Evolutionary conservation across 2,113 vertebrate species (phyloP), one percentile per base, ranked within the genome.

Genomic region (Lamprologus sp.): DNA sequence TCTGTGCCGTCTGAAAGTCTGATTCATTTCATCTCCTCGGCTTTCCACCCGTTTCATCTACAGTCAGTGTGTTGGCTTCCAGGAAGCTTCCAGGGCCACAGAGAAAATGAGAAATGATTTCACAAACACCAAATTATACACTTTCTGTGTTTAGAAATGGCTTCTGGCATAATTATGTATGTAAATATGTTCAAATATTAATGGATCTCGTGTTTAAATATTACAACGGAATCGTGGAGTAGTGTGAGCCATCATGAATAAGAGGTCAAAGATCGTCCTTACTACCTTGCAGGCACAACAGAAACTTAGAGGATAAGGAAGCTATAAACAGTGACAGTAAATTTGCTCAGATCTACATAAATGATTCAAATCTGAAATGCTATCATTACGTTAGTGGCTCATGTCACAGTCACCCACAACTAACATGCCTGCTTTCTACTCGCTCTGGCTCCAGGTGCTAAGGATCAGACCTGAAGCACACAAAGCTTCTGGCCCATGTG

Each of bases 361-460:
- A 37, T n/a, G 1, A 81, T 77, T 87, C 5, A 55, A 26, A 12
- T 15, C 40, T 13, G 14, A 53, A n/a, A 45, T 51, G 70, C 9
- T 77, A 31, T 83, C 14, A 11, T 10, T 51, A 13, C 42, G 53
- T 81, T 81, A 4, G 13, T 79, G 33, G 45, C 54, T 7, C 13
- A 79, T 85, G 17, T 13, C 83, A 83, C 49, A 35, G 82, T 45
- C 26, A 26, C n/a, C 5, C 15, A 37, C 14, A n/a, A 19, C 81
- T 49, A 45, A 40, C 55, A 86, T 83, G 55, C 35, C 53, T 35
- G 68, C 70, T 81, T 56, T 90, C 31, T 60, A 54, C 84, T 85
- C n/a, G 11, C 77, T 3, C 31, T 84, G 58, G 58, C 79, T 93
- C 77, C 84, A 90, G 90, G 90, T 89, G 83, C 86, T 88, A 84